Conservation (phyloP, 2,888 invertebrate species). For the Apamea sordens region DNA sequence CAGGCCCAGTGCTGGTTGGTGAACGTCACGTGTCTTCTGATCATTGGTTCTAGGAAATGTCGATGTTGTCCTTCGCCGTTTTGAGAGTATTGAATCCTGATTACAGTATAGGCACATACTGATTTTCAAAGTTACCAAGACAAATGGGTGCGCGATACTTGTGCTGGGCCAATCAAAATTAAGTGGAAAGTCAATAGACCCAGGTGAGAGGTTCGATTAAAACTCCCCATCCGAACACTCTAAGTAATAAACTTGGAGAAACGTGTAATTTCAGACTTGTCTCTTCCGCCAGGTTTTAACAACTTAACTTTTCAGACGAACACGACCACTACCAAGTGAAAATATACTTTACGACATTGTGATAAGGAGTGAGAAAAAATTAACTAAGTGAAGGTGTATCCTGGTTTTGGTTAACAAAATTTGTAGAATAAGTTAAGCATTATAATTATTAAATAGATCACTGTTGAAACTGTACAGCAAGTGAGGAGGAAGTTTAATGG, state of each 20-base stretch:
- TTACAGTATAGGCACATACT: not conserved
- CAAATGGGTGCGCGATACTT: constrained; percentile 25
- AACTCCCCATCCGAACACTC: constrained; percentile 60
- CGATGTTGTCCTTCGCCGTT: not conserved
- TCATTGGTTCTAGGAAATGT: not conserved
- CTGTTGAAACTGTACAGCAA: constrained; percentile 61
- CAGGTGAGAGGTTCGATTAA: constrained; percentile 65
- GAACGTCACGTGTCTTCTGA: not conserved
- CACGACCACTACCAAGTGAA: not conserved
- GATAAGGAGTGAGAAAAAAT: constrained; percentile 13
- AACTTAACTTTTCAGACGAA: constrained; percentile 43
- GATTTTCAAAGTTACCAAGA: constrained; percentile 15
- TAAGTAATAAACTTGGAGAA: constrained; percentile 73
- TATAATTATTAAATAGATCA: constrained; percentile 72
- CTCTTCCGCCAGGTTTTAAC: constrained; percentile 60
- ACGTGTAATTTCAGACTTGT: constrained; percentile 70
- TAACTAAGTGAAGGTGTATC: constrained; percentile 17
- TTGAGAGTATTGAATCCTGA: not conserved
- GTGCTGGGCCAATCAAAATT: constrained; percentile 63
- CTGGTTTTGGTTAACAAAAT: constrained; percentile 57
- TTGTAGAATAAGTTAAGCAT: constrained; percentile 70
- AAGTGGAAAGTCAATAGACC: constrained; percentile 66
- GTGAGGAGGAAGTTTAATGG: constrained; percentile 65
- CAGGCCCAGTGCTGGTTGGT: too few species aligned
- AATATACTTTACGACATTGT: constrained; percentile 25